Conservation (phyloP, 2,797 vertebrate species). For the Acanthurus tractus region DNA sequence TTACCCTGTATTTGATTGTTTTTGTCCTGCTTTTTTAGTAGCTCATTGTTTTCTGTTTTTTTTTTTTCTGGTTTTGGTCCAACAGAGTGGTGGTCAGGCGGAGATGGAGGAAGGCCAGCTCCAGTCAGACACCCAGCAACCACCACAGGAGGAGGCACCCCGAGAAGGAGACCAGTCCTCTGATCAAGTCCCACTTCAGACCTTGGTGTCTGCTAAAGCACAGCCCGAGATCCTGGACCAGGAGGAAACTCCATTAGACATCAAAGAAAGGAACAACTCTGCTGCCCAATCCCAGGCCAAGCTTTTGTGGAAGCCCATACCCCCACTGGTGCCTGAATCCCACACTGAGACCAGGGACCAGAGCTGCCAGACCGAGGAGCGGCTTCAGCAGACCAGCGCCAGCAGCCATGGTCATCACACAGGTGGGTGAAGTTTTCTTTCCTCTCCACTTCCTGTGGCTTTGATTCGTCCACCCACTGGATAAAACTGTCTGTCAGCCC, state of each 20-base stretch:
- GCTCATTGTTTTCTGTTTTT: constrained; percentile 7
- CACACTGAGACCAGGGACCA: constrained; percentile 64
- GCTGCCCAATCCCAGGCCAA: constrained; percentile 52
- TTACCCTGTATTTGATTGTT: background rate
- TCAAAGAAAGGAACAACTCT: constrained; percentile 43
- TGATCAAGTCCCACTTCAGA: constrained; percentile 34
- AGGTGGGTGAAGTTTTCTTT: constrained; percentile 50
- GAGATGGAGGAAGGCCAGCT: constrained; percentile 65
- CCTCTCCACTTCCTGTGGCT: constrained; percentile 25
- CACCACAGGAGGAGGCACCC: constrained; percentile 28
- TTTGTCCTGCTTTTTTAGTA: background rate
- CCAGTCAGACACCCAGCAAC: constrained; percentile 36
- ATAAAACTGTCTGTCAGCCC: constrained; percentile 19
- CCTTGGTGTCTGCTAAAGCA: constrained; percentile 7
- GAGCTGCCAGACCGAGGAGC: constrained; percentile 81
- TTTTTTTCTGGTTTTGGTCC: constrained; percentile 18
- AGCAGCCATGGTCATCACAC: constrained; percentile 45
- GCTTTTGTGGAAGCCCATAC: constrained; percentile 78
- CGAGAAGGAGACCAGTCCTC: constrained; percentile 35
- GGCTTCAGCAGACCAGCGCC: constrained; percentile 18
- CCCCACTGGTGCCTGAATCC: constrained; percentile 70
- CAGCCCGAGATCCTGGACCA: constrained; percentile 31
- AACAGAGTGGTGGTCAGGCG: constrained; percentile 60
- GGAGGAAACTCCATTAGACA: constrained; percentile 38
- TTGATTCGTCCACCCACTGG: constrained; percentile 40